Percentiles rank a stretch among this genome's conserved stretches.
phyloP scores from a whole-genome alignment of 2,888 invertebrate species.

The Platycnemis pennipes region DNA sequence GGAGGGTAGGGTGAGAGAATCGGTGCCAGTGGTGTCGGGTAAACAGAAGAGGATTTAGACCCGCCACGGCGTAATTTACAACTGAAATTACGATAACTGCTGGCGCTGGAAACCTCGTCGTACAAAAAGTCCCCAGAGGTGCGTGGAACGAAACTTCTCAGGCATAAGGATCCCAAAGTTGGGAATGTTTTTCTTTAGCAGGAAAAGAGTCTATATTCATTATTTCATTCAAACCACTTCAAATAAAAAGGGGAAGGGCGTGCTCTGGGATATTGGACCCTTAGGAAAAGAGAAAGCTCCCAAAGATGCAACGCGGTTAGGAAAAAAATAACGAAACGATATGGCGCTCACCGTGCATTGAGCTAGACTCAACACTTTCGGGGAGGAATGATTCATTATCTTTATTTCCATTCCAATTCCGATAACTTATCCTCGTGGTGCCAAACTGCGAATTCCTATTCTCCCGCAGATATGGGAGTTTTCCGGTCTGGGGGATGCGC shows the following conservation, averaged over 20 bases:
- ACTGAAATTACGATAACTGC: conserved; percentile 43
- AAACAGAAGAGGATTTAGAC: not conserved
- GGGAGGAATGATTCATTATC: not conserved
- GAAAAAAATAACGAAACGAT: not conserved
- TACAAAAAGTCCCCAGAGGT: not conserved
- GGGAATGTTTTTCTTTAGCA: not conserved
- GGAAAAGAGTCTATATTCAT: not conserved
- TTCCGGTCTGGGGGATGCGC: not conserved
- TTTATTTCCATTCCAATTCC: not conserved
- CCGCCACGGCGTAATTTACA: conserved; percentile 17
- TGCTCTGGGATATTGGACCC: not conserved
- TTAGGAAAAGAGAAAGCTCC: not conserved
- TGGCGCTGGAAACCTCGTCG: not conserved
- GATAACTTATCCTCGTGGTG: not conserved
- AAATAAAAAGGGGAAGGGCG: not conserved
- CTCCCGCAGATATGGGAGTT: not conserved
- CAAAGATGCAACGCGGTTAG: not conserved
- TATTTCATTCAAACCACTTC: not conserved
- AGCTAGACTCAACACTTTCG: not conserved
- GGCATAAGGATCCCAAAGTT: not conserved
- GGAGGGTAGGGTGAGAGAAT: not conserved
- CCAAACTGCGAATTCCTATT: not conserved
- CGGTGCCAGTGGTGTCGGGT: not conserved
- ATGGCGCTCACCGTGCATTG: not conserved
- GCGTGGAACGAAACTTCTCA: not conserved